Conservation (phyloP, 2,113 vertebrate genomes). For the Plestiodon gilberti region DNA sequence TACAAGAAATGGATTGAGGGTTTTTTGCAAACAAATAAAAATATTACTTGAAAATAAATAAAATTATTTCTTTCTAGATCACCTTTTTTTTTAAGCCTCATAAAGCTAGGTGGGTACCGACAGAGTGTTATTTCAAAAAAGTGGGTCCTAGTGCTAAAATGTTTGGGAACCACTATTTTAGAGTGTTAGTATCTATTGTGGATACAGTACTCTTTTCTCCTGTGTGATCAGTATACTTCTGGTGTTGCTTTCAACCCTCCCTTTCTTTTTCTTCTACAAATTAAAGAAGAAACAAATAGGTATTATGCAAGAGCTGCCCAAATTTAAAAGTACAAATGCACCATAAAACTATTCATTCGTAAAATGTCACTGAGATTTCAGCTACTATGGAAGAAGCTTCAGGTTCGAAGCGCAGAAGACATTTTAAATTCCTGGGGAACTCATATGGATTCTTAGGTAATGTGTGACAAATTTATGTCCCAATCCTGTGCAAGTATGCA, state of each 20-base stretch:
- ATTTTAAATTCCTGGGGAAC: not conserved
- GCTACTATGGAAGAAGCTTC: not conserved
- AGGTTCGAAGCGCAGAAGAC: not conserved
- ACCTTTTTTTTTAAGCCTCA: too few species aligned
- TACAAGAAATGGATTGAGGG: too few species aligned
- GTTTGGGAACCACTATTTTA: too few species aligned
- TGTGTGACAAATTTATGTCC: slow-evolving; percentile 1
- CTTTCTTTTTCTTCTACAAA: not conserved
- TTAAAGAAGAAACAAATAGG: not conserved
- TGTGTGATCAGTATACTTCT: not conserved
- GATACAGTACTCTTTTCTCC: not conserved
- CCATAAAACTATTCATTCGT: not conserved
- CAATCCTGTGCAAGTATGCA: too few species aligned
- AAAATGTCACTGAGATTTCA: not conserved
- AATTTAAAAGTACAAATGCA: not conserved
- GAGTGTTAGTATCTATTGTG: too few species aligned
- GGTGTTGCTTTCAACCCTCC: not conserved
- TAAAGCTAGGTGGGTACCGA: too few species aligned
- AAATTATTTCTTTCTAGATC: too few species aligned
- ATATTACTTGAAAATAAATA: too few species aligned
- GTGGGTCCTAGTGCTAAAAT: too few species aligned
- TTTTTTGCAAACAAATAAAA: too few species aligned
- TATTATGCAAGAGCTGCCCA: not conserved
- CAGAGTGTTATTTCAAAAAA: too few species aligned
- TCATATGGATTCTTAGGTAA: not conserved